Evolutionary conservation across 2,113 vertebrate genomes (phyloP).

Genomic region (Choloepus hoffmanni): DNA sequence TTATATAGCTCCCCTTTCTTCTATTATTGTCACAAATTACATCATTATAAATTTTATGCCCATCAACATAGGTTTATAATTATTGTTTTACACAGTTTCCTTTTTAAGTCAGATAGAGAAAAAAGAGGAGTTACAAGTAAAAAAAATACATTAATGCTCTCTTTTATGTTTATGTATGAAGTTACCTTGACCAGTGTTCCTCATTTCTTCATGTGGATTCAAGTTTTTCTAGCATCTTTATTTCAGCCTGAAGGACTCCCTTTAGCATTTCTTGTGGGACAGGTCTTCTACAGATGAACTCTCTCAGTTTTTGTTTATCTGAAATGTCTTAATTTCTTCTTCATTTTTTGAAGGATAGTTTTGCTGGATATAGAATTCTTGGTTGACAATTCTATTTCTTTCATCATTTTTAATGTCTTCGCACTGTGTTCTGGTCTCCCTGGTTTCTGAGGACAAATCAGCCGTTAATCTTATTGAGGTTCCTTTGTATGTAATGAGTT

Average conservation of each 20-base stretch:
- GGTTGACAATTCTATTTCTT: background rate
- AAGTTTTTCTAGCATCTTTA: background rate
- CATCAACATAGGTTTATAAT: background rate
- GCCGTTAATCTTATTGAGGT: background rate
- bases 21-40: background rate
- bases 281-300: background rate
- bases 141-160: background rate
- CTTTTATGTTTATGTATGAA: background rate
- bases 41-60: background rate
- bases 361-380: background rate
- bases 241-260: background rate
- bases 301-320: background rate
- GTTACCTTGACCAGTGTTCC: background rate
- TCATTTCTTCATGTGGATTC: background rate
- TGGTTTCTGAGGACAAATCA: background rate
- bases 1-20: too few species aligned
- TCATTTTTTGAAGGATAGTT: background rate
- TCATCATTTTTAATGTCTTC: background rate
- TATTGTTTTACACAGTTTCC: background rate
- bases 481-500: background rate
- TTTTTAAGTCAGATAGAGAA: background rate
- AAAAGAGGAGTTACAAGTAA: background rate
- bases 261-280: background rate
- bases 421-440: background rate
- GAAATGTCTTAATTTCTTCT: background rate